These are phyloP conservation scores for Riparia riparia DNA, from an alignment of 2,113 vertebrate genomes.

Conservation along the genomic window DNA sequence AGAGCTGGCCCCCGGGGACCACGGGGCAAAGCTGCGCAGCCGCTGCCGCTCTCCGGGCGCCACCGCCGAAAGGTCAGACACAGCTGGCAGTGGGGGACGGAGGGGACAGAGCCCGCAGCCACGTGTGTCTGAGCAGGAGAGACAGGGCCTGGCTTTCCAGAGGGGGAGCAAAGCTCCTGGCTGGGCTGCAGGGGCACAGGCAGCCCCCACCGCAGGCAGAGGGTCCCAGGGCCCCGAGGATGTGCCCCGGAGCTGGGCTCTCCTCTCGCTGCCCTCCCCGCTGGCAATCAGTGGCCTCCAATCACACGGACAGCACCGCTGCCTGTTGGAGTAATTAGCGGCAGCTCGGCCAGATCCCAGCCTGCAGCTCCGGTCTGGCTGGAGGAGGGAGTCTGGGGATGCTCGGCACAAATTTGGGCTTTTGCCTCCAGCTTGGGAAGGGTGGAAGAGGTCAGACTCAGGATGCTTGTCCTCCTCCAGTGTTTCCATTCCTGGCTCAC, in stretches of 20 bases:
- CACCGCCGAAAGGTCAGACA: conserved; percentile 58
- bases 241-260: accelerated
- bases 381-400: accelerated
- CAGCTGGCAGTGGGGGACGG: neutral
- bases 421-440: neutral
- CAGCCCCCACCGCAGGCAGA: accelerated
- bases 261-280: neutral
- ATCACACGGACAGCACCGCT: neutral
- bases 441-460: accelerated
- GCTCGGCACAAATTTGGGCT: neutral
- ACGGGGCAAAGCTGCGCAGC: neutral
- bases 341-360: neutral
- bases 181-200: neutral
- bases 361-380: neutral
- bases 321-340: neutral
- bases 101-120: neutral
- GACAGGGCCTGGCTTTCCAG: neutral
- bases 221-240: accelerated
- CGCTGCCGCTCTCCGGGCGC: neutral
- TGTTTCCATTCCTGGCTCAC: neutral
- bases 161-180: accelerated
- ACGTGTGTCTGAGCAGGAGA: accelerated
- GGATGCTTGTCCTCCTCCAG: accelerated
- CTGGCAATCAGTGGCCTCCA: neutral
- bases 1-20: conserved; percentile 24